Base-by-base conservation (phyloP, 2,888 invertebrate species). In the Drosophila tanythrix region DNA sequence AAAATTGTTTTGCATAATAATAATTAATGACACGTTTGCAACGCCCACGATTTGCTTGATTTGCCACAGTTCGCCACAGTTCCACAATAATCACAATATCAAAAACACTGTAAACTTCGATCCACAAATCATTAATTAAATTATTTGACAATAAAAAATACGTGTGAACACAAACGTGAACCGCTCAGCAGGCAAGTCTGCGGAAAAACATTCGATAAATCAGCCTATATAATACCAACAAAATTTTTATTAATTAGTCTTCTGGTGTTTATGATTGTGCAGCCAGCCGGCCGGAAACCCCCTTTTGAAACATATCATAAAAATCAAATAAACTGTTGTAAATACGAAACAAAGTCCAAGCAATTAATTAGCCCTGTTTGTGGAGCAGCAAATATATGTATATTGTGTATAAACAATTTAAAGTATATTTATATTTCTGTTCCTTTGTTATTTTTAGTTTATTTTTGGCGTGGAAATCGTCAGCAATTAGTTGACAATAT, bases 51-150 rank as follows among this genome's bases (percentile, higher is more conserved):
- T 27, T 27, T 25, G 21, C 0, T 3, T 5, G 13, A n/a, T 3
- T 29, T 7, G 38, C 29, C 13, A 33, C n/a, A 25, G 46, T 25
- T 0, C n/a, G n/a, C 33, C 7, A 58, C 10, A 21, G 21, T 21
- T 21, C 21, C 21, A 29, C 11, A 58, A 25, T 11, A 21, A n/a
- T 53, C n/a, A n/a, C n/a, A n/a, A n/a, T 11, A 60, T 60, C 4
- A 31, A 21, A 25, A 57, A 36, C 65, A 51, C 27, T 66, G 56
- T 64, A 65, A 79, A 82, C 62, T 80, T 69, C 60, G 65, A 62
- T 57, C 62, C 61, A 67, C 67, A 75, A 80, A 81, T 85, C 88
- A 84, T 81, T 88, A 82, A 84, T 88, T 88, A 81, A 85, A 85
- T 75, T 73, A 81, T 81, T 56, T 85, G 81, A 88, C 83, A 82